Evolutionary conservation across 2,888 invertebrate species (phyloP), one percentile per base, ranked within the genome.

Genomic region (Blera fallax): DNA sequence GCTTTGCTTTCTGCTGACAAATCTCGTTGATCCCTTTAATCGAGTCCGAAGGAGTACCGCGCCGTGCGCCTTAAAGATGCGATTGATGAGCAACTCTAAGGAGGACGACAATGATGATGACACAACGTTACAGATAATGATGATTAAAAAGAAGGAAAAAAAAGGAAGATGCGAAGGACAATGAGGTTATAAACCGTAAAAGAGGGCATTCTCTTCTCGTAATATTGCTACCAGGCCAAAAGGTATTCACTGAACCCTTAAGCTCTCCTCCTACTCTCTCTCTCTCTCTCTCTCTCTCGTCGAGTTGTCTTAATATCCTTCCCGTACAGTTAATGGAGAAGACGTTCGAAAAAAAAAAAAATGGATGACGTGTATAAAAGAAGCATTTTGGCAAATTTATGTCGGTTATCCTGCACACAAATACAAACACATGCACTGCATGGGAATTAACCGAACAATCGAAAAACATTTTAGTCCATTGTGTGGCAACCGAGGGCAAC

Each of bases 131-230:
- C 72, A 73, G 70, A 81, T 81, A 85, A 85, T 81, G 81, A 85
- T 85, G 85, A 85, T 85, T 85, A 85, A 85, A 67, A 76, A 76
- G 74, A 78, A 34, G 60, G 32, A 40, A 37, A 43, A 14, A 18
- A 65, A 56, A 37, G 56, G 27, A 72, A 3, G 58, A 65, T 7
- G 52, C 76, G 74, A 67, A 85, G 81, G 81, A 81, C 85, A 85
- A 85, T 81, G 76, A 81, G 85, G 85, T 85, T 77, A 85, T 85
- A 85, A 85, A 85, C 85, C 85, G 81, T 85, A 85, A 85, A 85
- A 85, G 85, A 85, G 85, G 85, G 50, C 76, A 81, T 77, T 69
- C 73, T 76, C 58, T 27, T 43, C 32, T 58, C 70, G 62, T 54
- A 69, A 78, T 78, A 73, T 45, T 56, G 65, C 78, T 73, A 74